Evolutionary conservation across 2,888 invertebrate genomes (phyloP), one percentile per base, ranked within the genome.

Genomic region (Sarcophaga rosellei): DNA sequence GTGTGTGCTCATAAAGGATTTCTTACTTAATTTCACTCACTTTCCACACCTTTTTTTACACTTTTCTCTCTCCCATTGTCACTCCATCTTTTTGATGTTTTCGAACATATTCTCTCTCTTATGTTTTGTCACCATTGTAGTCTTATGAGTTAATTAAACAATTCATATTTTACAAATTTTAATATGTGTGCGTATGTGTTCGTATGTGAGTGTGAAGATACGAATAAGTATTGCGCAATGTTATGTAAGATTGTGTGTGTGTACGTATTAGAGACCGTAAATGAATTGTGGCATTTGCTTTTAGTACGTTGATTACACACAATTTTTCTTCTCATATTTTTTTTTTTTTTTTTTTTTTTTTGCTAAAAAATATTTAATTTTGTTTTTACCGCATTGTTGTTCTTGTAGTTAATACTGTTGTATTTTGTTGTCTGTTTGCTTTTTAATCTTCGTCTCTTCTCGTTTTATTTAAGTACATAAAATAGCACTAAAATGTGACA

Each of bases 231-330:
- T 35, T 35, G 35, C 8, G 10, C 10, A 8, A 35, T 35, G 3
- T 35, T 35, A 2, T 35, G 6, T 35, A 6, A 35, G 5, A 6
- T 35, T 44, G 23, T 66, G 23, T 23, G 15, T 17, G 44, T 66
- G 21, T 35, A 35, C 1, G 66, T n/a, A 4, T n/a, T 17, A n/a
- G 44, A 35, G 35, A 44, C 4, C 53, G 8, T 73, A 61, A 73
- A 73, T 73, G 44, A 73, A 73, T 73, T 62, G 73, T 73, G 73
- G 73, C 44, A 44, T 73, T 61, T 62, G 73, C 73, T 73, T 73
- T 73, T 44, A 61, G 73, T 20, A 35, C 73, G 59, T 72, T 73
- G n/a, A 63, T 79, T 20, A 44, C 10, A 62, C 61, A 73, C 10
- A 44, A 57, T 57, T 57, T 57, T 57, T 4, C 15, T 57, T 57